Evolutionary conservation across 2,113 vertebrate species (phyloP), one percentile per base, ranked within the genome.

Genomic region (Ammospiza nelsoni): DNA sequence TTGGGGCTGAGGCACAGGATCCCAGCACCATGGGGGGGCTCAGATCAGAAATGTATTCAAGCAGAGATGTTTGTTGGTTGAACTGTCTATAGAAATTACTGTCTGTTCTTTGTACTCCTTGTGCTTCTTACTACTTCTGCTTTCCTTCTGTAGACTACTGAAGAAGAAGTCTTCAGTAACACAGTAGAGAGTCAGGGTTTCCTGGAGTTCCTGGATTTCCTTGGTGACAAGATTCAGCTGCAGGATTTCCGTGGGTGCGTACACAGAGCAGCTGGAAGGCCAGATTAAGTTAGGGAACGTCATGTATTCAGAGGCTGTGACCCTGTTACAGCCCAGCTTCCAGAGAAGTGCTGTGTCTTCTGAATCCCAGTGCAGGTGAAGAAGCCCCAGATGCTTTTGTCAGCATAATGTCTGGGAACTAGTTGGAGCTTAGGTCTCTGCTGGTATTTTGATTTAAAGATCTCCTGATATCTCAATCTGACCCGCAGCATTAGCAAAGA

Each of bases 121-220:
- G n/a, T 86, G n/a, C n/a, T 88, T 52, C 61, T 89, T 84, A 65
- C 25, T 31, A 62, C 69, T 84, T 86, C 62, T 85, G 18, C 58
- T 83, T 83, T 96, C 46, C 62, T 71, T 67, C 76, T 87, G 37
- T 75, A 99, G 99, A 95, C 98, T 7, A 99, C 98, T 3, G 99
- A 99, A 89, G 98, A 99, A 92, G 98, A 99, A 55, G 98, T 99
- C 85, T 98, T 99, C 59, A 96, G 98, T 90, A 99, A 99, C 96
- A 98, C 97, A 21, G 98, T 98, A 65, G 99, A 99, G 93, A 99
- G 98, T 93, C 95, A 98, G 41, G 98, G 98, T 83, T 99, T 99
- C 87, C 94, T 98, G 65, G 98, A 99, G 58, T 98, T 99, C 92
- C 96, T 99, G 68, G 98, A 98, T 43, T 97, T 99, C 91, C 96